phyloP scores from a whole-genome alignment of 2,797 vertebrate genomes.

The Dromococcyx pavoninus region DNA sequence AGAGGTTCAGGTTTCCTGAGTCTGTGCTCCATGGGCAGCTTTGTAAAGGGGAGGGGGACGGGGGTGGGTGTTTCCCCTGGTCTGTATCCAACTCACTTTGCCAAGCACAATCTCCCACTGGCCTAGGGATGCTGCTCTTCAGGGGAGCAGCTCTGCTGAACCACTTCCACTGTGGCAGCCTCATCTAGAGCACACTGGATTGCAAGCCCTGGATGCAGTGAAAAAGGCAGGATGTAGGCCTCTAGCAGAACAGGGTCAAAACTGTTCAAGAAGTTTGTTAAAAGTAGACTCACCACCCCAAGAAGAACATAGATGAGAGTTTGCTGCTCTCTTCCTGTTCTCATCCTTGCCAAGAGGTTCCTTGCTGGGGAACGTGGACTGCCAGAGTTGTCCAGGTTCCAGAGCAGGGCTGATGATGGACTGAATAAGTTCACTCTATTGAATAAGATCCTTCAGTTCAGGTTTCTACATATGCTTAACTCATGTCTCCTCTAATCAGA shows the following conservation, averaged over 20 bases:
- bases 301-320: neutral
- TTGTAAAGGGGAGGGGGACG: neutral
- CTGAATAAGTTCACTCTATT: neutral
- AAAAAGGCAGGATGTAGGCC: neutral
- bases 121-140: neutral
- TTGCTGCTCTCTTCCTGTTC: neutral
- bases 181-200: neutral
- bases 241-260: neutral
- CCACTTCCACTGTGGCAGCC: neutral
- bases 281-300: neutral
- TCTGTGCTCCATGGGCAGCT: neutral
- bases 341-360: neutral
- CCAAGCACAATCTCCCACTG: neutral
- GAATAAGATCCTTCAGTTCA: neutral
- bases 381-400: neutral
- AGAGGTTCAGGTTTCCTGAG: neutral
- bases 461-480: neutral
- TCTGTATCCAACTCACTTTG: neutral
- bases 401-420: neutral
- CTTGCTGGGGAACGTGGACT: neutral
- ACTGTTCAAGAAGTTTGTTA: neutral
- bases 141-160: neutral
- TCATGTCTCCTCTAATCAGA: neutral
- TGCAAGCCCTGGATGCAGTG: neutral
- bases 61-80: neutral